Percentiles rank a stretch among this genome's conserved stretches.
Evolutionary conservation across 1,140 invertebrate species (phyloP).

Genomic region (Cyclargus thomasi): DNA sequence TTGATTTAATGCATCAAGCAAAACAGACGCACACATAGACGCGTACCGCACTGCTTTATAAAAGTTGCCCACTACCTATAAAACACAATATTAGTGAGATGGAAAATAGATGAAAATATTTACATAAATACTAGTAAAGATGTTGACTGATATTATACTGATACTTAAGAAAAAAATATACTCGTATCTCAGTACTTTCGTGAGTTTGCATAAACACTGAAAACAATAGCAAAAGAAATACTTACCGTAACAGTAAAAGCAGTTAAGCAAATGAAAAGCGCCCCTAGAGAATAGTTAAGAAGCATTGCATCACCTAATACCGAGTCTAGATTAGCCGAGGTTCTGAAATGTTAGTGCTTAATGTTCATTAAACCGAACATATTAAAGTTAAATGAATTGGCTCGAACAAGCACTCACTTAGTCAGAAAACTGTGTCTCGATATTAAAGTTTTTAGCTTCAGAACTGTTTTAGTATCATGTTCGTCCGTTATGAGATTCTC

Average conservation of each 20-base stretch:
- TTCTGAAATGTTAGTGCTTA: constrained; percentile 44
- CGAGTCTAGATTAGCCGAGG: constrained; percentile 39
- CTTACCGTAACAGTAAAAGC: constrained; percentile 51
- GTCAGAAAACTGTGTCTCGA: constrained; percentile 42
- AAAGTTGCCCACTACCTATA: constrained; percentile 49
- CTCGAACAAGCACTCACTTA: constrained; percentile 33
- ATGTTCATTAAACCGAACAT: constrained; percentile 15
- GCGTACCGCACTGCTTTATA: constrained; percentile 54
- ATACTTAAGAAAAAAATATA: too few relatives aligned
- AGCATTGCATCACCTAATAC: constrained; percentile 53
- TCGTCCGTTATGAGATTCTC: constrained; percentile 40
- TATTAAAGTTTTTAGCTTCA: constrained; percentile 47
- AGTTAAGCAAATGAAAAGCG: constrained; percentile 56
- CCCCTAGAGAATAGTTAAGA: constrained; percentile 50
- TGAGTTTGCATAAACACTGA: background rate
- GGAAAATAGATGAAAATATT: background rate
- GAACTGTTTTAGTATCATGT: constrained; percentile 36
- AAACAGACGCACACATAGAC: constrained; percentile 47
- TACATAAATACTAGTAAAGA: background rate
- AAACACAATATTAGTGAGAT: too few relatives aligned
- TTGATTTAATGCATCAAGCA: constrained; percentile 48
- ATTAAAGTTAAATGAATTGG: constrained; percentile 12
- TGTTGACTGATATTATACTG: too few relatives aligned
- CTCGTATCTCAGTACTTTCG: too few relatives aligned
- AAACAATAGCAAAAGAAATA: constrained; percentile 21